Conservation (phyloP, 2,888 invertebrate species). For the Choreutis nemorana region DNA sequence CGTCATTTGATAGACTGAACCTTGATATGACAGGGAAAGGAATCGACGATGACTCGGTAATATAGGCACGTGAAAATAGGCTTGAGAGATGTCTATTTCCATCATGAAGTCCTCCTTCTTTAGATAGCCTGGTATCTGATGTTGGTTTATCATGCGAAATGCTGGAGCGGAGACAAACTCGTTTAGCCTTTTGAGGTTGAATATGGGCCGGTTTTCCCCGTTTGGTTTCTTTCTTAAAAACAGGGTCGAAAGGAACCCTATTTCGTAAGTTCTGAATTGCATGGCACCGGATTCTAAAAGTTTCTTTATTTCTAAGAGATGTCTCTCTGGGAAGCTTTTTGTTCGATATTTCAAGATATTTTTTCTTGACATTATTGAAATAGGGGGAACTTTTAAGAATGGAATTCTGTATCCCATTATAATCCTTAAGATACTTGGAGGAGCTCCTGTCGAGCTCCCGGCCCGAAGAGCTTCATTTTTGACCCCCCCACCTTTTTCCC, state of each 20-base stretch:
- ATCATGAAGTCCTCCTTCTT: constrained; percentile 1
- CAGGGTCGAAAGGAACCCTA: too few species aligned
- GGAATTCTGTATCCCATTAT: constrained; percentile 9
- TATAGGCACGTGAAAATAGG: constrained; percentile 5
- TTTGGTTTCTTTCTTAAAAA: constrained; percentile 1
- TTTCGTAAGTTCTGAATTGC: too few species aligned
- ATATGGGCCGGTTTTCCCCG: constrained; percentile 3
- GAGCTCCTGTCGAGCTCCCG: constrained; percentile 1
- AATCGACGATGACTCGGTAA: constrained; percentile 1
- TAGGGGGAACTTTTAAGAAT: constrained; percentile 2
- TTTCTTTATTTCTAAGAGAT: too few species aligned
- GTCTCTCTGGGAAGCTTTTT: too few species aligned
- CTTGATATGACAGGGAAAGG: constrained; percentile 1
- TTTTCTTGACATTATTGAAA: not conserved
- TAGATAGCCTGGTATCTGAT: constrained; percentile 5
- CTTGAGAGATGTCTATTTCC: constrained; percentile 5
- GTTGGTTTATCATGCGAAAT: constrained; percentile 8
- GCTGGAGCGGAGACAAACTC: constrained; percentile 1
- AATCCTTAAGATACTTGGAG: constrained; percentile 5
- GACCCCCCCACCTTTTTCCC: not conserved
- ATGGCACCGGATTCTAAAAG: too few species aligned
- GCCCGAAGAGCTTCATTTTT: constrained; percentile 3
- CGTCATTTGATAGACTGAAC: constrained; percentile 1
- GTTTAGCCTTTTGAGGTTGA: constrained; percentile 3
- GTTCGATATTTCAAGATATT: too few species aligned